Conservation (phyloP, 2,888 invertebrate genomes). For the Acanthosepion lycidas region DNA sequence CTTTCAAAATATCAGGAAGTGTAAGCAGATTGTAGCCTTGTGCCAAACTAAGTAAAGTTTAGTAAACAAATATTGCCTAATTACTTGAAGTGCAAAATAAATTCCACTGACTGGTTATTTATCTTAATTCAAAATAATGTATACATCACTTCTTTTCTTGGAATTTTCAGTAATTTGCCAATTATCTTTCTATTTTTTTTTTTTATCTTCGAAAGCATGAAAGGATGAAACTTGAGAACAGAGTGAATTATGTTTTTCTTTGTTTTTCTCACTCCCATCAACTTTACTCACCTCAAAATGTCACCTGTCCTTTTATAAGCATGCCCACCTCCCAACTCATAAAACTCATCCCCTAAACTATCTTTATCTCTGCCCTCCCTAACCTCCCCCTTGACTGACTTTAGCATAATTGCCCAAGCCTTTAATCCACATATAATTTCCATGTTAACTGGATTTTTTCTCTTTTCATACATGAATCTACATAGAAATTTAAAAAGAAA, state of each 20-base stretch:
- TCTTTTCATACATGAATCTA: neutral
- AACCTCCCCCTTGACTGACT: neutral
- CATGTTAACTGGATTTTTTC: neutral
- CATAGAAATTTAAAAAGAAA: neutral
- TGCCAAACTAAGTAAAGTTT: no score
- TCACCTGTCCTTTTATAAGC: neutral
- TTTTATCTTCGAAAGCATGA: no score
- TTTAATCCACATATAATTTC: neutral
- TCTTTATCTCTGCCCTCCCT: neutral
- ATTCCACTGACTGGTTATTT: no score
- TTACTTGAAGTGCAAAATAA: no score
- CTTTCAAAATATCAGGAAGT: no score
- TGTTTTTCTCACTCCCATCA: neutral
- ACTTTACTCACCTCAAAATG: neutral
- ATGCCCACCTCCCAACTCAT: neutral
- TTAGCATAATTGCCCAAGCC: neutral
- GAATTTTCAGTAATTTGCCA: no score
- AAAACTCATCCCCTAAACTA: neutral
- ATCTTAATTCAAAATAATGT: no score
- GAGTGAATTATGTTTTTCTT: neutral
- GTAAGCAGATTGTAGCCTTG: no score
- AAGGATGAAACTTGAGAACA: neutral
- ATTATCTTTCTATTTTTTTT: no score
- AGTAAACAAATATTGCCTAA: no score
- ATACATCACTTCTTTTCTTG: no score